Base-by-base conservation (phyloP, 2,888 invertebrate genomes). In the Euplexia lucipara region DNA sequence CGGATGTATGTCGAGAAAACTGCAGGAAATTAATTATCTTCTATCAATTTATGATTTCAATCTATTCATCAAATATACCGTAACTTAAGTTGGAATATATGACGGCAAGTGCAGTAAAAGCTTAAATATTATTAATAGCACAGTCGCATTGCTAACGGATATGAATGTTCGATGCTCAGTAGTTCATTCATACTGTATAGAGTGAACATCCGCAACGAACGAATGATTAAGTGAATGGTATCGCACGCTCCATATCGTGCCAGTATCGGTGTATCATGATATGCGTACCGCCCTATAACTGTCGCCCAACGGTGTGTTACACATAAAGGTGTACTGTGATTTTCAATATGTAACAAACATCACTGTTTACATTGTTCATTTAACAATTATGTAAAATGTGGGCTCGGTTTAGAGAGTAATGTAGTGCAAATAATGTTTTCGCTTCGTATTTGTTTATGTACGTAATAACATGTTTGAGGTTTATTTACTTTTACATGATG, bases 241-340 rank as follows among this genome's bases (percentile, higher is more conserved):
- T 80, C 68, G 70, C 77, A 82, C 83, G 81, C 75, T 82, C 78
- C 74, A 83, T 77, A 76, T 82, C n/a, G n/a, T n/a, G 73, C 61
- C 54, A 18, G 42, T 70, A 63, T 72, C 39, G 39, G 41, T 64
- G 54, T 78, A 68, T 60, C 16, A 64, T 61, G 52, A 47, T 49
- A 42, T 56, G 75, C 44, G 63, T 48, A 63, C 51, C 51, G 58
- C 52, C 70, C 63, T 77, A 39, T 75, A 78, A 61, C 75, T 77
- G 81, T 61, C 69, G 62, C 57, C 41, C 35, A 61, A 67, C 64
- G 58, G 58, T 62, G 47, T 56, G 65, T 20, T 61, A 66, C 66
- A 62, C 53, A 59, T 68, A 34, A 44, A 49, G 57, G 32, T 57
- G 44, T 44, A 39, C 66, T 69, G 37, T 42, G 47, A 73, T 69